Conservation (phyloP, 2,113 vertebrate species). For the Gobius niger region DNA sequence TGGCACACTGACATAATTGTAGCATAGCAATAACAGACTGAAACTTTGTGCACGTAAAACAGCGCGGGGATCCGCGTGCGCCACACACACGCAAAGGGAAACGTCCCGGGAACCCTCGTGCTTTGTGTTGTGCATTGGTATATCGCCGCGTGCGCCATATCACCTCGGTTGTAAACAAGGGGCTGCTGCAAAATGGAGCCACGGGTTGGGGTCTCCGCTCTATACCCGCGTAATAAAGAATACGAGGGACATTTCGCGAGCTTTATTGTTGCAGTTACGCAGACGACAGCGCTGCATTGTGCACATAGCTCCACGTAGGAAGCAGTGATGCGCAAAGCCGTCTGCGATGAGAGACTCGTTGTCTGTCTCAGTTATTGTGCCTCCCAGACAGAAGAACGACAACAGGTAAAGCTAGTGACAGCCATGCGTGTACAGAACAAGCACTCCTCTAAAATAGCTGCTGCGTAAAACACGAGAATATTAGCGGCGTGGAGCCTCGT, state of each 20-base stretch:
- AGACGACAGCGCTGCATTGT: not conserved
- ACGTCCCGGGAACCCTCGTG: not conserved
- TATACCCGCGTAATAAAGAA: slow-evolving; percentile 8
- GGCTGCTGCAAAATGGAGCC: slow-evolving; percentile 74
- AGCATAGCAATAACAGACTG: slow-evolving; percentile 62
- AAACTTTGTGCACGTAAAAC: slow-evolving; percentile 37
- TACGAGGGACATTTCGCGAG: not conserved
- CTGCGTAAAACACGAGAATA: slow-evolving; percentile 7
- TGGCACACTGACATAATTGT: slow-evolving; percentile 78
- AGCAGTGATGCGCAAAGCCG: slow-evolving; percentile 20
- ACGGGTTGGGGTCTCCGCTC: slow-evolving; percentile 26
- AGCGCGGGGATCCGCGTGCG: slow-evolving; percentile 3
- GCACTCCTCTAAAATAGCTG: slow-evolving; percentile 17
- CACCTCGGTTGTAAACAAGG: slow-evolving; percentile 68
- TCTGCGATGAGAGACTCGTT: slow-evolving; percentile 32
- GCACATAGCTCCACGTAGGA: not conserved
- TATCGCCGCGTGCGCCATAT: slow-evolving; percentile 58
- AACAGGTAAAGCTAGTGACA: slow-evolving; percentile 29
- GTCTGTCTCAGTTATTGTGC: not conserved
- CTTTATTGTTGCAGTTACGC: not conserved
- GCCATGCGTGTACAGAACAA: slow-evolving; percentile 21
- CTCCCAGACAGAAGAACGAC: slow-evolving; percentile 14
- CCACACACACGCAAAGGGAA: not conserved
- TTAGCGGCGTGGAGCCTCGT: not conserved
- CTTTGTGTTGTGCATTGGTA: slow-evolving; percentile 27